Conservation (phyloP, 2,797 vertebrate genomes). For the Enteromius paludinosus region DNA sequence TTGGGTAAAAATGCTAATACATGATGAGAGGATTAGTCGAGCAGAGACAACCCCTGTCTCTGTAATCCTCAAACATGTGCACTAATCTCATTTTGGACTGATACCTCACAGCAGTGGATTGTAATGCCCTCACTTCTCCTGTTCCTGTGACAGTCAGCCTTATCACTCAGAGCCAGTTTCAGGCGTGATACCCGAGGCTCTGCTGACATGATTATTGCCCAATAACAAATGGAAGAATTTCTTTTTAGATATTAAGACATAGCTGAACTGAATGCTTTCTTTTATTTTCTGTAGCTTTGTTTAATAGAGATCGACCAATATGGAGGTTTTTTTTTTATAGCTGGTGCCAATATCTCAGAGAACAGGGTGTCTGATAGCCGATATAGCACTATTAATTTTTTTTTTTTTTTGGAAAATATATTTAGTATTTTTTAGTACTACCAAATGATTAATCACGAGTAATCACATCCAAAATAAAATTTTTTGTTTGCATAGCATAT, state of each 20-base stretch:
- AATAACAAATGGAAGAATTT: neutral
- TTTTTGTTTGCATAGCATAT: too few relatives aligned
- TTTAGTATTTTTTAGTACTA: too few relatives aligned
- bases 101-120: conserved; percentile 57
- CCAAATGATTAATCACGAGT: too few relatives aligned
- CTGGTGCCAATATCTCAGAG: neutral
- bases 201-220: neutral
- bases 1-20: conserved; percentile 53
- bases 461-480: too few relatives aligned
- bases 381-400: neutral
- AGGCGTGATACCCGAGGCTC: neutral
- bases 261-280: neutral
- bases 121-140: conserved; percentile 13
- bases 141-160: neutral
- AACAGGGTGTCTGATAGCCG: neutral
- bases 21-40: conserved; percentile 73
- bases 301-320: neutral
- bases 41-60: conserved; percentile 70
- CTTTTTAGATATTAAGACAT: neutral
- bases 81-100: conserved; percentile 77
- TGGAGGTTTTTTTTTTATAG: neutral
- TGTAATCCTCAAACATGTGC: conserved; percentile 78
- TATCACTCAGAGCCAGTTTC: neutral
- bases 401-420: too few relatives aligned
- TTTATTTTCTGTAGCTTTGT: neutral